A percentile compares a stretch with the other conserved stretches of the same genome.
Evolutionary conservation across 2,797 vertebrate species (phyloP).

Genomic region (Iguana delicatissima): DNA sequence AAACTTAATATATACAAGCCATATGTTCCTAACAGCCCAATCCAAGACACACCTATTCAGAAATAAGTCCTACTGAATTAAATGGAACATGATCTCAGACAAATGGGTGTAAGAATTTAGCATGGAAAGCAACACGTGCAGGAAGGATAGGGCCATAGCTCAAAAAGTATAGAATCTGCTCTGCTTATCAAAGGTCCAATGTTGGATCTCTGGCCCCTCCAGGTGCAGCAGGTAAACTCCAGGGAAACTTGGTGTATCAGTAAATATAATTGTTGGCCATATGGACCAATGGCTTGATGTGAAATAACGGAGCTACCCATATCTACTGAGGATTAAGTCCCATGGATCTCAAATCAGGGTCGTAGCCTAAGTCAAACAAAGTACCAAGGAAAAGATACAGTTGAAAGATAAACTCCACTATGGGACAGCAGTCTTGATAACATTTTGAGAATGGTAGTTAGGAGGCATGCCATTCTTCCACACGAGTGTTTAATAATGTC

Average conservation of each 20-base stretch:
- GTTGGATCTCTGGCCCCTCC: background rate
- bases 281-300: background rate
- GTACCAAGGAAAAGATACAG: background rate
- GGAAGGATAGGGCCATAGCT: background rate
- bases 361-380: background rate
- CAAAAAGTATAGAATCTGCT: background rate
- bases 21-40: background rate
- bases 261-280: background rate
- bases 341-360: too few species aligned
- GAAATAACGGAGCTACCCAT: background rate
- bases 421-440: background rate
- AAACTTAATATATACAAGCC: background rate
- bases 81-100: background rate
- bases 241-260: background rate
- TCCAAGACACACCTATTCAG: background rate
- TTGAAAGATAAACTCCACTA: background rate
- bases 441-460: background rate
- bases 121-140: background rate
- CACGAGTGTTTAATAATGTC: background rate
- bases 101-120: background rate
- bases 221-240: background rate
- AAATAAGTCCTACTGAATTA: background rate
- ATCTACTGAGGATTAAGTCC: background rate
- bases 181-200: background rate
- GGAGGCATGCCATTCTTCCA: background rate